Conservation (phyloP, 2,888 invertebrate genomes). For the Macrophya alboannulata region DNA sequence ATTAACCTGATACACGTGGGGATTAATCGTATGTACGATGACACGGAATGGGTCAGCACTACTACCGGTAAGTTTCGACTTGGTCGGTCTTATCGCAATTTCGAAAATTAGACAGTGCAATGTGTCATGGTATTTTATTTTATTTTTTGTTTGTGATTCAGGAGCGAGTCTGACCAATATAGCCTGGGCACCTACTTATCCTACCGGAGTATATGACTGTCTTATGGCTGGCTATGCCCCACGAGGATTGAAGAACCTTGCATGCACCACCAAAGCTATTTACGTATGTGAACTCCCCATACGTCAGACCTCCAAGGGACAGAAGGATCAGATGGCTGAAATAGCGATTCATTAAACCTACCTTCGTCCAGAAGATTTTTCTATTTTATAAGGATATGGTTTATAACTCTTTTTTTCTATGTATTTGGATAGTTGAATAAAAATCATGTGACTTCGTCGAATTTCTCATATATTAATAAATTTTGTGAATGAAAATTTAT, state of each 20-base stretch:
- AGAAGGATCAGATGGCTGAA: not conserved
- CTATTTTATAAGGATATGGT: not conserved
- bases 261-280: not conserved
- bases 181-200: slow-evolving; percentile 9
- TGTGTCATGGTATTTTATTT: not conserved
- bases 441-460: not conserved
- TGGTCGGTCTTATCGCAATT: not conserved
- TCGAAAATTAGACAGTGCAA: not conserved
- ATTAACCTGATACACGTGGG: slow-evolving; percentile 16
- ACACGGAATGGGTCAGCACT: slow-evolving; percentile 17
- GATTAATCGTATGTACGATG: slow-evolving; percentile 2
- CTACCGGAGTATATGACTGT: not conserved
- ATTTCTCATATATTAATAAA: too few relatives aligned
- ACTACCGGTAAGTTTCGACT: slow-evolving; percentile 10
- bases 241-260: slow-evolving; percentile 5
- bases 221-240: not conserved
- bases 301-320: not conserved
- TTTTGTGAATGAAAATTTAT: not conserved
- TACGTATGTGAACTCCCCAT: not conserved
- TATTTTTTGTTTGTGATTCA: slow-evolving; percentile 2
- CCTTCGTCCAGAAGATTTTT: not conserved
- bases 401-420: not conserved
- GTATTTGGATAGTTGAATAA: not conserved
- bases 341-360: not conserved
- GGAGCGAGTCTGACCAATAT: not conserved